Evolutionary conservation across 2,113 vertebrate species (phyloP).

Genomic region (Synodontis membranacea): DNA sequence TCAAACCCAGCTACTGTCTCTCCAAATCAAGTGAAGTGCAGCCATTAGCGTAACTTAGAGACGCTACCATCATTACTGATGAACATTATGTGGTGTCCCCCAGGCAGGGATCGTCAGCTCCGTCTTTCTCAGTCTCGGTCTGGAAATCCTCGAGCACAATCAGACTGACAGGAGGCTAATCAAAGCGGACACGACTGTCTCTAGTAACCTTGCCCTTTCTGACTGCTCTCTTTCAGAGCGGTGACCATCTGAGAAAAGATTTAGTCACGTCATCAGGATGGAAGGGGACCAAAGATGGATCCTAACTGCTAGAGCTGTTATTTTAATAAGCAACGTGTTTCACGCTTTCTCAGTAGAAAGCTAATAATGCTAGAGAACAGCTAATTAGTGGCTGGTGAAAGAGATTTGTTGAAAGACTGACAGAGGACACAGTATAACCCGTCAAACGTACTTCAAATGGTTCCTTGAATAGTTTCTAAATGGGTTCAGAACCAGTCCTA

Average conservation of each 20-base stretch:
- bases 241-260: neutral
- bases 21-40: conserved; percentile 32
- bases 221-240: conserved; percentile 32
- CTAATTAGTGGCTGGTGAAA: neutral
- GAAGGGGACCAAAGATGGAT: neutral
- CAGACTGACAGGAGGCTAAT: conserved; percentile 42
- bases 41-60: conserved; percentile 51
- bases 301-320: neutral
- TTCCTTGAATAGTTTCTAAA: neutral
- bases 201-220: conserved; percentile 31
- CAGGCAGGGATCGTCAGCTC: conserved; percentile 35
- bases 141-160: conserved; percentile 29
- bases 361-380: neutral
- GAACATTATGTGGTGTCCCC: conserved; percentile 38
- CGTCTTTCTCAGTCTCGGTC: conserved; percentile 22
- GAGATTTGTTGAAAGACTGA: too few species aligned
- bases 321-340: neutral
- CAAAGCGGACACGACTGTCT: conserved; percentile 32
- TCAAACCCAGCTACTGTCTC: conserved; percentile 46
- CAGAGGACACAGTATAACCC: neutral
- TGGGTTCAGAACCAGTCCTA: neutral
- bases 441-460: neutral
- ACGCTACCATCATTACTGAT: conserved; percentile 47
- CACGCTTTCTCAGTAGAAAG: neutral
- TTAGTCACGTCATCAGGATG: neutral